Evolutionary conservation across 1,140 invertebrate genomes (phyloP).

Genomic region (Homalodisca vitripennis): DNA sequence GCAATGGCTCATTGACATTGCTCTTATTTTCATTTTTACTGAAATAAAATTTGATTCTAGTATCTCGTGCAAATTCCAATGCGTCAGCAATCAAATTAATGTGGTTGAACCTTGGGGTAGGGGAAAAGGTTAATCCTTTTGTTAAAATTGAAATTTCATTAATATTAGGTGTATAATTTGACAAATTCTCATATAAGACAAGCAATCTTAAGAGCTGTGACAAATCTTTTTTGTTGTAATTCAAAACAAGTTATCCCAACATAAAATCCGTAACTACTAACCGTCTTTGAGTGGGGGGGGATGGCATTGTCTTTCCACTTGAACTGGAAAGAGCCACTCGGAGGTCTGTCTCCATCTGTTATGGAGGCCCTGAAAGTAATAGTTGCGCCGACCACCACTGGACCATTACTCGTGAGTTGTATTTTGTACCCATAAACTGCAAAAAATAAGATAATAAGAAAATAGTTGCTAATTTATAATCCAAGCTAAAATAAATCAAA

Average conservation of each 20-base stretch:
- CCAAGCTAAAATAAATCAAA: no score
- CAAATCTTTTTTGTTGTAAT: conserved; percentile 16
- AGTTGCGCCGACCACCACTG: conserved; percentile 61
- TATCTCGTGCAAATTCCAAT: no score
- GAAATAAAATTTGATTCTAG: no score
- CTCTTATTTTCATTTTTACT: no score
- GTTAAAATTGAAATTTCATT: no score
- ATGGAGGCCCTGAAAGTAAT: conserved; percentile 63
- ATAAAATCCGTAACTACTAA: conserved; percentile 44
- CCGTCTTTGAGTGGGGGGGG: conserved; percentile 51
- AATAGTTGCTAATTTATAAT: no score
- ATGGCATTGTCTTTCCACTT: conserved; percentile 58
- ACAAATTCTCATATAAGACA: neutral
- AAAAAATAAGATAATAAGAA: no score
- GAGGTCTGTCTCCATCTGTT: conserved; percentile 46
- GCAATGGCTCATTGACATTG: no score
- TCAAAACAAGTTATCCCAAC: conserved; percentile 6
- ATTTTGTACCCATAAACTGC: conserved; percentile 40
- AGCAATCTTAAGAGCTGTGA: conserved; percentile 30
- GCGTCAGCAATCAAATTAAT: no score
- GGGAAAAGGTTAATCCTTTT: no score
- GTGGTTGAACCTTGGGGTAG: no score
- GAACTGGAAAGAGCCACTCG: conserved; percentile 49
- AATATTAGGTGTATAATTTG: no score
- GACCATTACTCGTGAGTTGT: conserved; percentile 56